Base-by-base conservation (phyloP, 1,140 invertebrate genomes). In the Anastatus disparis region DNA sequence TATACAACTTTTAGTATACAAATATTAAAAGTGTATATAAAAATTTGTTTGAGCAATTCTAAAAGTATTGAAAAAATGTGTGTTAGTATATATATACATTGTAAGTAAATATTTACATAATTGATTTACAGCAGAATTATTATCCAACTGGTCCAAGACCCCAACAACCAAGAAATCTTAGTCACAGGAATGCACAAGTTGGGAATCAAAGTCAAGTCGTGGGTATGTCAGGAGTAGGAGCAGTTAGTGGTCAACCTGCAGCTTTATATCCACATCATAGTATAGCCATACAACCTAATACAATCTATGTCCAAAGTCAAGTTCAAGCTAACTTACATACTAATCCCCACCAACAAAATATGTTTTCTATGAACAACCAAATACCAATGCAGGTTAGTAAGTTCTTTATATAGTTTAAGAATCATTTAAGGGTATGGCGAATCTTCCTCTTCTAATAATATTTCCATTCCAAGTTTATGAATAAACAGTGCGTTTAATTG, bases 111-210 rank as follows among this genome's bases (percentile, higher is more conserved):
- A n/a, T n/a, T n/a, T n/a, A n/a, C n/a, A 35, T 4, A 35, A 35
- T 35, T 35, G 31, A 35, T 35, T 35, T 35, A 35, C 22, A 42
- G 7, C 71, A 85, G 81, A 74, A 70, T 63, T 85, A 81, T 72
- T 84, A 79, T 70, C 58, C 53, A 69, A 22, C 74, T 35, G 75
- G 74, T 50, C 75, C 80, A 9, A 80, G 83, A 59, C 75, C 78
- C 6, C 81, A 84, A 55, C 81, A 81, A 40, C 70, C 79, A 13
- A 77, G 83, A 65, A 76, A 75, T 42, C 69, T 84, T 9, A 74
- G 53, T 59, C 84, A 85, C 40, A 77, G 84, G 75, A 74, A 74
- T 22, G 77, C 73, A 55, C 83, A 83, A 58, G 75, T 77, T 0
- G 75, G 77, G 35, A 77, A 75, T 10, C 72, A 64, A 68, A 76